These are phyloP conservation scores for Dicycla oo DNA, from an alignment of 2,888 invertebrate genomes.

Conservation along the genomic window DNA sequence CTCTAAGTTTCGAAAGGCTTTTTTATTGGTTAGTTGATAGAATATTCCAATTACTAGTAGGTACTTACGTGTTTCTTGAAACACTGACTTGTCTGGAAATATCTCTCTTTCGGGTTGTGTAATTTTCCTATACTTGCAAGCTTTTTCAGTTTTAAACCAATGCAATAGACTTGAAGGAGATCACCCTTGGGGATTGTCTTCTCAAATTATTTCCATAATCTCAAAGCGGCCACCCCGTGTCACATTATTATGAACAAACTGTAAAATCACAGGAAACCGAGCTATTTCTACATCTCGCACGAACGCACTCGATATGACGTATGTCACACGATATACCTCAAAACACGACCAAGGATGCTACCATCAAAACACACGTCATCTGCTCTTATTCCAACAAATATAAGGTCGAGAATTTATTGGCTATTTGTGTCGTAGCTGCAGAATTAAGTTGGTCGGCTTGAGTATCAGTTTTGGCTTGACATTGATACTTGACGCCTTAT, in stretches of 20 bases:
- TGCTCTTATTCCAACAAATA: slow-evolving; percentile 37
- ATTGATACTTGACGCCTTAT: slow-evolving; percentile 82
- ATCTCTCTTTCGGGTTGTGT: neutral
- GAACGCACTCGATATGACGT: slow-evolving; percentile 76
- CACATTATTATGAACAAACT: slow-evolving; percentile 62
- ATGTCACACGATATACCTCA: slow-evolving; percentile 77
- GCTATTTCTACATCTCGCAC: slow-evolving; percentile 78
- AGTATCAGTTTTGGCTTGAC: slow-evolving; percentile 80
- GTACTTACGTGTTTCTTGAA: neutral
- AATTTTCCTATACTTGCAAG: no score
- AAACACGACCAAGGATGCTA: slow-evolving; percentile 59
- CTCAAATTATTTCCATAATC: slow-evolving; percentile 35
- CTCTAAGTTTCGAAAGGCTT: neutral
- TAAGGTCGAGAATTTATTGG: slow-evolving; percentile 64
- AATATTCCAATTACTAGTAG: neutral
- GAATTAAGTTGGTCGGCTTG: slow-evolving; percentile 47
- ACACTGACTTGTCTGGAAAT: neutral
- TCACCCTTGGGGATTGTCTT: slow-evolving; percentile 21
- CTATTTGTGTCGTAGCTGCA: slow-evolving; percentile 31
- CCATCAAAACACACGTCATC: slow-evolving; percentile 18
- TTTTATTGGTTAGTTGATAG: neutral
- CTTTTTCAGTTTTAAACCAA: no score
- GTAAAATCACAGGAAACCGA: slow-evolving; percentile 76
- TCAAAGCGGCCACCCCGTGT: slow-evolving; percentile 20
- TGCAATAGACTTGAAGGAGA: neutral